Conservation (phyloP, 2,113 vertebrate genomes). For the Naja naja region DNA sequence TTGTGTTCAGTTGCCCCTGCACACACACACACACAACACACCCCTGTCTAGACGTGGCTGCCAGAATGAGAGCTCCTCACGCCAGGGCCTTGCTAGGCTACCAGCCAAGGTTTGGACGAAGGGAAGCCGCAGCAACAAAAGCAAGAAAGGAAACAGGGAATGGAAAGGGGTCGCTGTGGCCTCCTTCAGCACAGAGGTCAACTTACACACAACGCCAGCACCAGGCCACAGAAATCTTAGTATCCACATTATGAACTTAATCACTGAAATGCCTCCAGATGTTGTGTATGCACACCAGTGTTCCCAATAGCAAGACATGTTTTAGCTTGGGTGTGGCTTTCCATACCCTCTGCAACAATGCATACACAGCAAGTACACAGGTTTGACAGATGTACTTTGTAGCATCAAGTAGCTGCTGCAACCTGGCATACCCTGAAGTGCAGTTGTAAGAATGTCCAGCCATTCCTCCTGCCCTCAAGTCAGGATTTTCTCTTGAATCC, state of each 20-base stretch:
- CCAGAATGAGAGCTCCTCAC: not conserved
- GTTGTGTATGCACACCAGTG: not conserved
- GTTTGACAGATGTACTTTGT: not conserved
- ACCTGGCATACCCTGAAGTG: not conserved
- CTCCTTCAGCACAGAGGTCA: not conserved
- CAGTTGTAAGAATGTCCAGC: not conserved
- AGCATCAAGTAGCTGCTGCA: not conserved
- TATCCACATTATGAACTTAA: not conserved
- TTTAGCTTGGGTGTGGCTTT: not conserved
- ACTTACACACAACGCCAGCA: not conserved
- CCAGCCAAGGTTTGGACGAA: not conserved
- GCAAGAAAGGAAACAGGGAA: not conserved
- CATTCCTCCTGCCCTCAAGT: not conserved
- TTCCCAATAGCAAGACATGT: not conserved
- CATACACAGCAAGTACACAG: not conserved
- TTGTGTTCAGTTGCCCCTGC: not conserved
- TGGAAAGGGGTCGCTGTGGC: not conserved
- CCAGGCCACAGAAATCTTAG: not conserved
- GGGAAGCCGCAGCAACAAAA: no score
- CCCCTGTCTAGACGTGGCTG: no score
- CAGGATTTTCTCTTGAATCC: not conserved
- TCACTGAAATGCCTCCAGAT: not conserved
- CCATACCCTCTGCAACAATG: not conserved
- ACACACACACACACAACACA: no score
- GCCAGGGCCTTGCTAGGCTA: not conserved